Percentiles rank a stretch among this genome's conserved stretches.
phyloP scores from a whole-genome alignment of 2,888 invertebrate genomes.

The Steromphala cineraria region DNA sequence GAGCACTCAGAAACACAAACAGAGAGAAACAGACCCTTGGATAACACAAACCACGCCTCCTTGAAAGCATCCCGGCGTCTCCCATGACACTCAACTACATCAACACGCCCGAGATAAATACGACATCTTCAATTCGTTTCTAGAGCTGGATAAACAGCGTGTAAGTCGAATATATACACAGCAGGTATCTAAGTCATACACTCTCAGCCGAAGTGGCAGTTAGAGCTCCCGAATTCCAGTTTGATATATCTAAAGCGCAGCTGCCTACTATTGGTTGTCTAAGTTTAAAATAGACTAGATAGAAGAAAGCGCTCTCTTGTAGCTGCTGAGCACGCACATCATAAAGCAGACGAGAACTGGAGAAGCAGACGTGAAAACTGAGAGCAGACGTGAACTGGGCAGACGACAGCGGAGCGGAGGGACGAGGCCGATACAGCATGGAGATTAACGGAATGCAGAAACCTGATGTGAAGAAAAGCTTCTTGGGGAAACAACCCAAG shows the following conservation, averaged over 20 bases:
- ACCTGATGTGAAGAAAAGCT: conserved; percentile 62
- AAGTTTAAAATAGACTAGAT: neutral
- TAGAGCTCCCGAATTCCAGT: neutral
- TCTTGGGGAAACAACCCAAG: conserved; percentile 65
- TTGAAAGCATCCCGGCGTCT: no score
- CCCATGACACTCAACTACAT: no score
- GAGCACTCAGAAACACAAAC: no score
- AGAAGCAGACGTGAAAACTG: neutral
- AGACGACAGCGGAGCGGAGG: neutral
- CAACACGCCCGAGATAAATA: no score
- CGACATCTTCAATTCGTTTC: no score
- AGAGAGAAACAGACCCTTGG: no score
- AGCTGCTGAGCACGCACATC: neutral
- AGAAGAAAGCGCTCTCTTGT: neutral
- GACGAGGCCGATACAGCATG: neutral
- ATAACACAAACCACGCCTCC: no score
- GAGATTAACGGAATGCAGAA: neutral
- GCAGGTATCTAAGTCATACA: no score
- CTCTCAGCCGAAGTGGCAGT: neutral
- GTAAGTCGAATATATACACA: no score
- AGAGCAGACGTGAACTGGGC: neutral
- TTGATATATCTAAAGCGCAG: conserved; percentile 3
- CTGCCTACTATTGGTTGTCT: conserved; percentile 4
- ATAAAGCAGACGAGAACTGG: neutral
- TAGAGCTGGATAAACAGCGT: no score